Conservation (phyloP, 2,888 invertebrate species). For the Chironomus tentans region DNA sequence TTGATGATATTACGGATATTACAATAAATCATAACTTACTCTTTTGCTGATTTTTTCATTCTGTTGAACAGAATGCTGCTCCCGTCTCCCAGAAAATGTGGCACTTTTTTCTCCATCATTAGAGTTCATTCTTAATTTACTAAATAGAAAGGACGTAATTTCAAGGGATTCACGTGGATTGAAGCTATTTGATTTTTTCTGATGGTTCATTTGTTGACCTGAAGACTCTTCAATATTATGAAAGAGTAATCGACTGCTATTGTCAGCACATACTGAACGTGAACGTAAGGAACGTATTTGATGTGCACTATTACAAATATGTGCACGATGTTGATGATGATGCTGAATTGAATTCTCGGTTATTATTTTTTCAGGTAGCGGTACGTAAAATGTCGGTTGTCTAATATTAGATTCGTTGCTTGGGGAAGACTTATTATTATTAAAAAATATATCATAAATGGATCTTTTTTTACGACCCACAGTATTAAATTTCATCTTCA, state of each 20-base stretch:
- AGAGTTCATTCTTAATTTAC: conserved; percentile 3
- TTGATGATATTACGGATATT: neutral
- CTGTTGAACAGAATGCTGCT: neutral
- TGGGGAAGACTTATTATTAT: conserved; percentile 28
- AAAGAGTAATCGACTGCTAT: neutral
- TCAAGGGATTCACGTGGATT: conserved; percentile 21
- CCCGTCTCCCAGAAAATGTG: neutral
- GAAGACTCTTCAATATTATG: neutral
- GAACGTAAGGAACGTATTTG: conserved; percentile 18
- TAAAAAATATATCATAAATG: conserved; percentile 25
- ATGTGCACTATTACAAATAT: neutral
- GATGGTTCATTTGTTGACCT: neutral
- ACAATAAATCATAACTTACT: neutral
- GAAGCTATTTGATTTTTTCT: conserved; percentile 18
- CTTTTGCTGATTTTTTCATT: neutral
- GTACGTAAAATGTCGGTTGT: conserved; percentile 60
- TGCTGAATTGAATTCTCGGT: neutral
- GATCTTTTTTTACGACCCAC: conserved; percentile 22
- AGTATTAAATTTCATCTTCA: conserved; percentile 28
- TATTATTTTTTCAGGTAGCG: conserved; percentile 44
- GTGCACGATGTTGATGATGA: neutral
- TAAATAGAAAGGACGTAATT: conserved; percentile 16
- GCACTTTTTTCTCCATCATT: neutral
- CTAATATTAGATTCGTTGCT: neutral
- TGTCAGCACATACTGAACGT: conserved; percentile 21